Evolutionary conservation across 64 coral and sea anemone species (phyloP), one percentile per base, ranked within the genome.

Genomic region (Porites lutea): DNA sequence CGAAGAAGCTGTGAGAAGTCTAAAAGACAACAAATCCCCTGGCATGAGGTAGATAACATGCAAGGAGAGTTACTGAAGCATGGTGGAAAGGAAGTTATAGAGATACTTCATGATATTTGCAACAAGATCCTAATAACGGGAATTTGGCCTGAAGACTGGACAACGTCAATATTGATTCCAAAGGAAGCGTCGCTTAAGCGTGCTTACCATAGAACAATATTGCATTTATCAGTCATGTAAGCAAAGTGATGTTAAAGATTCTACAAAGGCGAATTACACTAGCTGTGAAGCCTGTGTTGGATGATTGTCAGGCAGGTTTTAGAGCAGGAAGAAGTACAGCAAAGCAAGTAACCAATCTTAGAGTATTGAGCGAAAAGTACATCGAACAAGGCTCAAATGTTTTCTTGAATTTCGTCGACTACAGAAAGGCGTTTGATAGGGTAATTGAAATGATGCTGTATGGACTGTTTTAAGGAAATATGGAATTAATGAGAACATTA

Each of bases 391-490:
- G 61, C 37, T 82, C 61, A 61, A 61, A 61, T 8, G 59, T 61
- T 8, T 61, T 61, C 59, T 61, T 61, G 14, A 61, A 61, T 61
- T 61, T 61, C 59, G 59, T 61, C 59, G 59, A 61, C 14, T 61
- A 61, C 59, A 61, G 59, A 61, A 61, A 61, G 14, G 59, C 59
- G 14, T 61, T 6, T 61, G 59, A 61, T 61, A 61, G 59, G 59
- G 59, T 61, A 61, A 61, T n/a, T 86, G 82, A 64, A 60, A 86
- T 19, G 82, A 49, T 50, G 82, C 63, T 51, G 48, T 86, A 69
- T 86, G 82, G 65, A 27, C 45, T 19, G 50, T 13, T 4, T 6
- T 69, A 19, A 52, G 65, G 37, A 51, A 51, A 50, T 86, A 70
- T 51, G 50, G 50, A n/a, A 86, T 86, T 60, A 64, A 51, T 19